These are phyloP conservation scores for Zoroaster sp. DNA, from an alignment of 53 echinoderm and acorn worm species.

Conservation along the genomic window DNA sequence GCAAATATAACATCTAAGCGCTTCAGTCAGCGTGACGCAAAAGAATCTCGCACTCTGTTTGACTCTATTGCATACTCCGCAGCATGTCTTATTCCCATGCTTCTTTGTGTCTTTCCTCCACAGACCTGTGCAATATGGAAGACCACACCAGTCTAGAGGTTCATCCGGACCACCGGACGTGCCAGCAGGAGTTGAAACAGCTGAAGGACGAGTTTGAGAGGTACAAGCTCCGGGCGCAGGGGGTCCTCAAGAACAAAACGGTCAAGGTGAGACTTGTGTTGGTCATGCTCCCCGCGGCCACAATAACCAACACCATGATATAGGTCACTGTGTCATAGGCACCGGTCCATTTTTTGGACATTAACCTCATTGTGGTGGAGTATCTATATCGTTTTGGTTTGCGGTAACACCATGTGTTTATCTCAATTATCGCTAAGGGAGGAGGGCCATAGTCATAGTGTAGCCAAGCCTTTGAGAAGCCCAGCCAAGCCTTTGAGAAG, in stretches of 20 bases:
- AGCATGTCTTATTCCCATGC: background rate
- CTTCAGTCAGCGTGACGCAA: no score
- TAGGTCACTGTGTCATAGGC: background rate
- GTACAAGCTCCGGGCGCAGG: constrained; percentile 89
- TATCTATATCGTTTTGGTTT: no score
- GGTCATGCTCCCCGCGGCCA: background rate
- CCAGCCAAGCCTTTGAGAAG: no score
- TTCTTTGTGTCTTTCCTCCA: background rate
- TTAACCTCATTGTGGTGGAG: no score
- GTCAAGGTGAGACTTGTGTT: constrained; percentile 68
- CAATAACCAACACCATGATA: background rate
- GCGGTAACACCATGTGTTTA: no score
- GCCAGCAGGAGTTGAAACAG: constrained; percentile 91
- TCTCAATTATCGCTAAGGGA: no score
- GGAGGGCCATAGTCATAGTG: no score
- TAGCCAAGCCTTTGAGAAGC: no score
- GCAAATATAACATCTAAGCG: no score
- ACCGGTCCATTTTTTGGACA: no score
- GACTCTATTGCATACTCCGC: no score
- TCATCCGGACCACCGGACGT: constrained; percentile 76
- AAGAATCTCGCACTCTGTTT: no score
- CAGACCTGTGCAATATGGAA: constrained; percentile 82
- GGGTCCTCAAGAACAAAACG: constrained; percentile 87
- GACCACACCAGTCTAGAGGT: constrained; percentile 79
- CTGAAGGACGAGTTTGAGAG: constrained; percentile 98